Percentiles rank a stretch among this genome's conserved stretches.
Evolutionary conservation across 2,888 invertebrate genomes (phyloP).

Genomic region (Hemithea aestivaria): DNA sequence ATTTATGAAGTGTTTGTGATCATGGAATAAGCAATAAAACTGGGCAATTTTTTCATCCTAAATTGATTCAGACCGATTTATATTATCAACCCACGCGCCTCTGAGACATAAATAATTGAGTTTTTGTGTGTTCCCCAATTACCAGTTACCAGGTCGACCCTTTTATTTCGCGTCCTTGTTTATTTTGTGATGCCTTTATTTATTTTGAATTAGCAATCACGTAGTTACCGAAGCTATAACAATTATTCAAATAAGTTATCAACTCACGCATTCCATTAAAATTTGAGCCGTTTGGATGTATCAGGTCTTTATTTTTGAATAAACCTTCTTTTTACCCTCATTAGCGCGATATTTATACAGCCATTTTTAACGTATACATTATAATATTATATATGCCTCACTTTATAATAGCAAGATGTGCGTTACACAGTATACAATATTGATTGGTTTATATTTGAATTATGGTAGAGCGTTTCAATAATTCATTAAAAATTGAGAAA

Average conservation of each 20-base stretch:
- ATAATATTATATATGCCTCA: too few relatives aligned
- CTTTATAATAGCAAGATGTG: too few relatives aligned
- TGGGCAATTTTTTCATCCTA: slow-evolving; percentile 50
- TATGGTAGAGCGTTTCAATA: too few relatives aligned
- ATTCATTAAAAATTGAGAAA: too few relatives aligned
- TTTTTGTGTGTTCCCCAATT: slow-evolving; percentile 52
- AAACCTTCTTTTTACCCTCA: too few relatives aligned
- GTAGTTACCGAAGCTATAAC: slow-evolving; percentile 10
- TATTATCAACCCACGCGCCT: slow-evolving; percentile 40
- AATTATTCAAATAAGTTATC: slow-evolving; percentile 1
- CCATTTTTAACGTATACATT: too few relatives aligned
- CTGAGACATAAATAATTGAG: slow-evolving; percentile 48
- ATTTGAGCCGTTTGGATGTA: too few relatives aligned
- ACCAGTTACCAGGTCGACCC: slow-evolving; percentile 39
- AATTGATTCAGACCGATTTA: slow-evolving; percentile 56
- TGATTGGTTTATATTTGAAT: too few relatives aligned
- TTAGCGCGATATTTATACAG: too few relatives aligned
- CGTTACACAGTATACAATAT: too few relatives aligned
- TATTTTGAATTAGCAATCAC: slow-evolving; percentile 17
- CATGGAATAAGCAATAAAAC: slow-evolving; percentile 42
- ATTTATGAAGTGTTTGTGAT: slow-evolving; percentile 58
- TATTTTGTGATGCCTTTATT: slow-evolving; percentile 14
- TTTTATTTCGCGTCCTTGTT: slow-evolving; percentile 25
- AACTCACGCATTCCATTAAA: neutral
- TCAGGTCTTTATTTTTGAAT: too few relatives aligned